phyloP scores from a whole-genome alignment of 2,797 vertebrate genomes.

The Lates japonicus region DNA sequence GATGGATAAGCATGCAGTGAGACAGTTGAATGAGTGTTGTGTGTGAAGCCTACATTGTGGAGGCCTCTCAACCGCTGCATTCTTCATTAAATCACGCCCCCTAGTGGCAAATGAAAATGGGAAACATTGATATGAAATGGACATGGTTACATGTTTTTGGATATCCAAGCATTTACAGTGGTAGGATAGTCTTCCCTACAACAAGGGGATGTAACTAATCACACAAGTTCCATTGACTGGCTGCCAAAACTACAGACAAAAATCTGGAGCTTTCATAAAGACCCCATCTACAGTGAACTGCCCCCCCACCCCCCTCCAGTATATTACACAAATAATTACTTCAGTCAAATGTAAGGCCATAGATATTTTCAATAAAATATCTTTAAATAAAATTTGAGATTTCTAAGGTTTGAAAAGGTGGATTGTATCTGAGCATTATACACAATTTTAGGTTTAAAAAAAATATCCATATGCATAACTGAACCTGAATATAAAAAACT shows the following conservation, averaged over 20 bases:
- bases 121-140: background rate
- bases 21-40: background rate
- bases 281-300: background rate
- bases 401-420: background rate
- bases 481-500: background rate
- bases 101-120: constrained; percentile 52
- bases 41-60: background rate
- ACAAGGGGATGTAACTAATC: background rate
- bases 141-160: background rate
- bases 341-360: background rate
- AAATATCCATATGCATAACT: background rate
- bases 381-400: background rate
- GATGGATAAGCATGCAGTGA: background rate
- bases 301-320: background rate
- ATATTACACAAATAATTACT: background rate
- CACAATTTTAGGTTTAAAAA: background rate
- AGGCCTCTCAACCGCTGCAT: constrained; percentile 12
- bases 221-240: background rate
- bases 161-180: background rate
- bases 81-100: constrained; percentile 56
- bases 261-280: background rate
- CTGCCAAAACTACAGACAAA: background rate
- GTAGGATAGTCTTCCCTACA: background rate
- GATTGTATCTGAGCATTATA: rapidly evolving
- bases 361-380: background rate